Evolutionary conservation across 2,113 vertebrate genomes (phyloP), one percentile per base, ranked within the genome.

Genomic region (Oenanthe oenanthe): DNA sequence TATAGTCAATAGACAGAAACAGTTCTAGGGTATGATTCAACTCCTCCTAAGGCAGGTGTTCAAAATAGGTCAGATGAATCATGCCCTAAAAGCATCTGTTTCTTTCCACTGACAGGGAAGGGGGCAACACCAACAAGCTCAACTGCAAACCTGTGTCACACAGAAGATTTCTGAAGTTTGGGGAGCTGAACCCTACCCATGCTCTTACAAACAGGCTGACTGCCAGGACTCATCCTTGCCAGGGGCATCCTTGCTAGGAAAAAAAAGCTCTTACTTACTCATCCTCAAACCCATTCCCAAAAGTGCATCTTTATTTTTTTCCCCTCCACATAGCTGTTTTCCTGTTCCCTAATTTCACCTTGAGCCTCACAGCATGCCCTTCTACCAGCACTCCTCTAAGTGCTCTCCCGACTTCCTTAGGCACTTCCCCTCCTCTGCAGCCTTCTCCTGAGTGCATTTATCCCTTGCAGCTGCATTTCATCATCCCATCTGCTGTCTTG

Each of bases 31-130:
- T 74, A 86, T 92, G 92, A 97, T 94, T 97, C 92, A 96, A 86
- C 79, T 85, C 29, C 63, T 80, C 85, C 82, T 92, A 68, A 94
- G 85, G 85, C 85, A 94, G n/a, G 17, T 79, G 26, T 83, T 95
- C 54, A 92, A 96, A 96, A 90, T 26, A 94, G 85, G 95, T 82
- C 85, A 94, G 72, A 88, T 95, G 94, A 97, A 90, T 96, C 96
- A 95, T 70, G 26, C 51, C 85, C 78, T 73, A 86, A 95, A 92
- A 94, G 54, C 71, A 71, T 88, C 75, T 77, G n/a, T 80, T 95
- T 95, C 92, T 92, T 92, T 90, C 83, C 51, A 76, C 31, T 70
- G 82, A 93, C 73, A 84, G 47, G 1, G 1, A 77, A 88, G 32
- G 29, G 34, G 32, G 34, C 67, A 93, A 85, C 56, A 90, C 8